Percentiles rank a stretch among this genome's conserved stretches.
These are phyloP conservation scores for Asbolus verrucosus DNA, from an alignment of 1,140 invertebrate species.

Conservation along the genomic window DNA sequence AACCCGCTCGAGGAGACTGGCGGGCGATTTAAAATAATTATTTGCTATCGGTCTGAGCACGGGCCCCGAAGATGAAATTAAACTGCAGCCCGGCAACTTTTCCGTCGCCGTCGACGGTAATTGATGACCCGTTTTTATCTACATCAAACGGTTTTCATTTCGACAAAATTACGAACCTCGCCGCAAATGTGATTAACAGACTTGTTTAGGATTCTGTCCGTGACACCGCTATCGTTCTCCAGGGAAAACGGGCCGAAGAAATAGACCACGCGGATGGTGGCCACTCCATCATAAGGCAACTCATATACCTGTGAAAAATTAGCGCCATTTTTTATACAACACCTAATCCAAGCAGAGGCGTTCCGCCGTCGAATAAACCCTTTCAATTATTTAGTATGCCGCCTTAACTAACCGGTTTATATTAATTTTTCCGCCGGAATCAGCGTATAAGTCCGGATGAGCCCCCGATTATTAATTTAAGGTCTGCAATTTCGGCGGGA, in stretches of 20 bases:
- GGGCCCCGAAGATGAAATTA: slow-evolving; percentile 23
- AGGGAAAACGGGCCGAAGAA: slow-evolving; percentile 37
- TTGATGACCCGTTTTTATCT: slow-evolving; percentile 52
- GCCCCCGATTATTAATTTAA: slow-evolving; percentile 23
- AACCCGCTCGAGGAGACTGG: neutral
- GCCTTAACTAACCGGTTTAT: slow-evolving; percentile 7
- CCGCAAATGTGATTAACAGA: slow-evolving; percentile 56
- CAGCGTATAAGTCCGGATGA: no score
- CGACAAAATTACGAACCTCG: slow-evolving; percentile 47
- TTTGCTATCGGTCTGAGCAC: neutral
- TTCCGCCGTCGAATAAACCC: slow-evolving; percentile 20
- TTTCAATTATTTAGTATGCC: slow-evolving; percentile 42
- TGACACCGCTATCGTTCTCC: slow-evolving; percentile 49
- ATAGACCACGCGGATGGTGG: slow-evolving; percentile 36
- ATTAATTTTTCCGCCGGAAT: slow-evolving; percentile 6
- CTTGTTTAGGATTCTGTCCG: slow-evolving; percentile 58
- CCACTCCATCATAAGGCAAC: slow-evolving; percentile 50
- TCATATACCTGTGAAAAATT: slow-evolving; percentile 56
- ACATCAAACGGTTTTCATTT: slow-evolving; percentile 53
- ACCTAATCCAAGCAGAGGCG: slow-evolving; percentile 25
- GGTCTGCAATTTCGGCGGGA: no score
- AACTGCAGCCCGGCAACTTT: slow-evolving; percentile 8
- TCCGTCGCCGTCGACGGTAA: slow-evolving; percentile 29
- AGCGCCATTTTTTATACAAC: slow-evolving; percentile 45
- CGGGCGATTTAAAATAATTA: slow-evolving; percentile 19